Percentiles rank a stretch among this genome's conserved stretches.
Evolutionary conservation across 2,113 vertebrate genomes (phyloP).

Genomic region (Chascanopsetta lugubris): DNA sequence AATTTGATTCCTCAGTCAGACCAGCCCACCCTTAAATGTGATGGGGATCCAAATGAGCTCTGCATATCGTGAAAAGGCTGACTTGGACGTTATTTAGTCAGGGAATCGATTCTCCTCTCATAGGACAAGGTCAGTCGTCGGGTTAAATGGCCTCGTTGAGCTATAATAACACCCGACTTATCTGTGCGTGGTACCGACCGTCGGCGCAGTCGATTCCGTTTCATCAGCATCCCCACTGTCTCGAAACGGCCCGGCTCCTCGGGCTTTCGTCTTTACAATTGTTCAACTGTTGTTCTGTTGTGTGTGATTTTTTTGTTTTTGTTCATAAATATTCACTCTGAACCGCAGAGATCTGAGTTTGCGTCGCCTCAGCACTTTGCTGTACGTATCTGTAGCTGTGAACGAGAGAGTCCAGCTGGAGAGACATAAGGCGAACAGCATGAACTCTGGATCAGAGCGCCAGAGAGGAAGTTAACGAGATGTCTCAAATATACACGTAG

Average conservation of each 20-base stretch:
- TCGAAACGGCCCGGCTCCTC: background rate
- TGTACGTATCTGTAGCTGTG: conserved; percentile 52
- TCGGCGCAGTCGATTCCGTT: no score
- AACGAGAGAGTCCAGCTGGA: conserved; percentile 76
- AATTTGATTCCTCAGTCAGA: no score
- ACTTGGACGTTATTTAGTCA: no score
- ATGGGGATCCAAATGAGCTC: no score
- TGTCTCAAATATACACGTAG: conserved; percentile 62
- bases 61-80: no score
- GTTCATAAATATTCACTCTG: conserved; percentile 13
- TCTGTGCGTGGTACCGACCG: no score
- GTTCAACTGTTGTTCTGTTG: background rate
- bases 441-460: conserved; percentile 64
- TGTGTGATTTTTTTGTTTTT: background rate
- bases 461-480: conserved; percentile 77
- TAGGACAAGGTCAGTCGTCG: no score
- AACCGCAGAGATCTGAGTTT: conserved; percentile 26
- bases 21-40: no score
- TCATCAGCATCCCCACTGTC: background rate
- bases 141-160: no score
- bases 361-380: conserved; percentile 33
- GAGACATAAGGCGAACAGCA: conserved; percentile 81
- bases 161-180: no score
- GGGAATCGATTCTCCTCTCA: no score
- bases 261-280: background rate